phyloP scores from a whole-genome alignment of 2,113 vertebrate species.

The Budorcas taxicolor region DNA sequence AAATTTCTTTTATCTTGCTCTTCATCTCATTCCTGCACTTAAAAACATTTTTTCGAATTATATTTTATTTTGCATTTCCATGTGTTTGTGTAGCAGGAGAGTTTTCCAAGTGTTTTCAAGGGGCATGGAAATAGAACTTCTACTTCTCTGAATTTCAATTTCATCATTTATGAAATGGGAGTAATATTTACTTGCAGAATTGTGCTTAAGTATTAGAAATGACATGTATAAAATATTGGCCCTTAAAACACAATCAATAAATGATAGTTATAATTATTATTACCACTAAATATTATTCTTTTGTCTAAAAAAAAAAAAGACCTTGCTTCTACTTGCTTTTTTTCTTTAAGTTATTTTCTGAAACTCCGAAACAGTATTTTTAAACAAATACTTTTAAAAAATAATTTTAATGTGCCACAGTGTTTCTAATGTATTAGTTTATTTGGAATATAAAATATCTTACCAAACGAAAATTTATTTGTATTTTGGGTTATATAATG shows the following conservation, averaged over 20 bases:
- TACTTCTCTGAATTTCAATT: background rate
- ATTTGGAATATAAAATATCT: background rate
- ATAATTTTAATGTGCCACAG: background rate
- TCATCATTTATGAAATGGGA: slow-evolving; percentile 8
- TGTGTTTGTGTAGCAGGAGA: background rate
- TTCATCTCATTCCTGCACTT: background rate
- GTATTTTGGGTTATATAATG: background rate
- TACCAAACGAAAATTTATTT: background rate
- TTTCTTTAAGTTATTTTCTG: background rate
- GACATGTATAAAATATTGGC: background rate
- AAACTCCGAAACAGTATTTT: background rate
- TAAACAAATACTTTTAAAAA: background rate
- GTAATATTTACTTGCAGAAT: background rate
- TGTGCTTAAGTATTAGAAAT: background rate
- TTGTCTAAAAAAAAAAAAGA: background rate
- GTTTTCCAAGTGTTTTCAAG: background rate
- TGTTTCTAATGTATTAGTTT: background rate
- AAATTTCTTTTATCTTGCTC: background rate
- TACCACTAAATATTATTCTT: background rate
- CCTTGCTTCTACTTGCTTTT: background rate
- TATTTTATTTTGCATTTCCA: background rate
- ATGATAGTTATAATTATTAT: background rate
- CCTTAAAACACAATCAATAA: background rate
- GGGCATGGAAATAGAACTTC: background rate
- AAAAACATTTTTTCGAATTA: background rate